These are phyloP conservation scores for Tuberolachnus salignus DNA, from an alignment of 2,888 invertebrate species.

Conservation along the genomic window DNA sequence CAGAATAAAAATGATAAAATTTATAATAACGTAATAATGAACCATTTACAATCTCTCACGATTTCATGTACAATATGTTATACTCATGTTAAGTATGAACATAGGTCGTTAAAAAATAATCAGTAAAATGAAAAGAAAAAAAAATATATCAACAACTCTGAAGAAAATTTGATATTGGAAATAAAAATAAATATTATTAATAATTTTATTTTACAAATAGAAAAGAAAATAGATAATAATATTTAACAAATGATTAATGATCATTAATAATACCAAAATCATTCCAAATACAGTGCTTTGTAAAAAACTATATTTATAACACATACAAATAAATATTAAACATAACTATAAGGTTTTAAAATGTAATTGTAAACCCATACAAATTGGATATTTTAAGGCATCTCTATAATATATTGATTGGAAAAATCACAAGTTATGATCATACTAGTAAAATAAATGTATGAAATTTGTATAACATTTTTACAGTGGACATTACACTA, in stretches of 20 bases:
- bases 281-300: background rate
- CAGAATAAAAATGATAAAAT: conserved; percentile 38
- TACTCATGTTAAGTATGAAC: conserved; percentile 18
- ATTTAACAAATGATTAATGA: conserved; percentile 30
- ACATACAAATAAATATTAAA: conserved; percentile 23
- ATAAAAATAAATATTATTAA: conserved; percentile 25
- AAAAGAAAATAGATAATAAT: conserved; percentile 16
- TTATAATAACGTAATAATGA: conserved; percentile 14
- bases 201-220: conserved; percentile 18
- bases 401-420: background rate
- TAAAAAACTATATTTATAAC: background rate
- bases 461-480: no score
- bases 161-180: conserved; percentile 19
- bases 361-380: background rate
- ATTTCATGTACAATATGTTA: conserved; percentile 15
- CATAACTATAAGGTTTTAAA: conserved; percentile 9
- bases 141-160: conserved; percentile 15
- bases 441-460: background rate
- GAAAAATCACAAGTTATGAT: background rate
- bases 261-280: conserved; percentile 30
- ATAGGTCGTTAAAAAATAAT: conserved; percentile 11
- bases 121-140: conserved; percentile 34
- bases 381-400: conserved; percentile 3
- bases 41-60: conserved; percentile 1
- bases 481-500: background rate